Conservation (phyloP, 2,797 vertebrate species). For the Balearica regulorum region DNA sequence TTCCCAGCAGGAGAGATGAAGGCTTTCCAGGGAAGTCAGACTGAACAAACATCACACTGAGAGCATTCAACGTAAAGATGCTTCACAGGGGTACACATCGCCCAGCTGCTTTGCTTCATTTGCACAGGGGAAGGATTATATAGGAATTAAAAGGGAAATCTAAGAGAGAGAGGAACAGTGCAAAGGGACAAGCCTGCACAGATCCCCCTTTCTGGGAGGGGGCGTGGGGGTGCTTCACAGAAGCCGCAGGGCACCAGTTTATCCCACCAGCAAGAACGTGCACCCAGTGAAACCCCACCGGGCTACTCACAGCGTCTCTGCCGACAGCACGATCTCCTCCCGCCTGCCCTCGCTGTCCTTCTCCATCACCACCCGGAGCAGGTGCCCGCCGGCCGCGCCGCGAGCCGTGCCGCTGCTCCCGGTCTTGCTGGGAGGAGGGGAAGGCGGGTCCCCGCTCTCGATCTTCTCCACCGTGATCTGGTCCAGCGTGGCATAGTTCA, state of each 20-base stretch:
- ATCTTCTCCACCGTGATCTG: conserved; percentile 80
- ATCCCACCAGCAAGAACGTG: fast-evolving
- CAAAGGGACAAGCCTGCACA: neutral
- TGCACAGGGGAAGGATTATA: neutral
- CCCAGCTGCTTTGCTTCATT: neutral
- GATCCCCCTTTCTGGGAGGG: neutral
- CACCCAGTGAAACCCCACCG: fast-evolving
- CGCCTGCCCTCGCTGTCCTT: conserved; percentile 85
- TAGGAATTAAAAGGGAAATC: fast-evolving
- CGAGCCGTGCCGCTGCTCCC: neutral
- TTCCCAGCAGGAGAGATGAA: neutral
- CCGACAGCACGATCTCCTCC: conserved; percentile 80
- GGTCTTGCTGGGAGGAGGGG: neutral
- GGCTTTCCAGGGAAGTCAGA: neutral
- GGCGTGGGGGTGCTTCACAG: fast-evolving
- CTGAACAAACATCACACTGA: neutral
- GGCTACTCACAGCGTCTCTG: conserved; percentile 83
- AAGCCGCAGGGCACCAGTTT: neutral
- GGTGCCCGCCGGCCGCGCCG: conserved; percentile 42
- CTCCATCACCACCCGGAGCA: conserved; percentile 83
- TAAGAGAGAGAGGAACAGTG: neutral
- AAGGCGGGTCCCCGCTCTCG: conserved; percentile 65
- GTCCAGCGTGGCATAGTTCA: conserved; percentile 87
- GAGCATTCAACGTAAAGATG: fast-evolving
- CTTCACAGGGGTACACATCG: fast-evolving